A percentile compares a stretch with the other conserved stretches of the same genome.
These are phyloP conservation scores for Drosophila meridiana DNA, from an alignment of 2,888 invertebrate species.

Conservation along the genomic window DNA sequence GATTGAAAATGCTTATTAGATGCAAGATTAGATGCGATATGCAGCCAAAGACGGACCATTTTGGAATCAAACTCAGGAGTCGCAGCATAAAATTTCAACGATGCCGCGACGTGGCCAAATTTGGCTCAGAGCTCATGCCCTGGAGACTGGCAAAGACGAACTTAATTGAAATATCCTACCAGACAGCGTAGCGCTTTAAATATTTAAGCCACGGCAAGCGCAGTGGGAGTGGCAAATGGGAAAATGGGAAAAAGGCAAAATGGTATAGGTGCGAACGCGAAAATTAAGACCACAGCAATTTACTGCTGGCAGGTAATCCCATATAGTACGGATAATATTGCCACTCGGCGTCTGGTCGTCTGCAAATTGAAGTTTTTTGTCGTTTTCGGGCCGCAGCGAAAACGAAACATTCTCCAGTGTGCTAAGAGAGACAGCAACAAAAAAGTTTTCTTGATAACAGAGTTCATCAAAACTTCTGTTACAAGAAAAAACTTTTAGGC, in stretches of 20 bases:
- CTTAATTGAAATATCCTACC: slow-evolving; percentile 74
- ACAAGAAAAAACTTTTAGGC: slow-evolving; percentile 78
- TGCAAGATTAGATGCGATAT: slow-evolving; percentile 84
- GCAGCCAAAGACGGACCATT: slow-evolving; percentile 52
- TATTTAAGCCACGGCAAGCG: slow-evolving; percentile 18
- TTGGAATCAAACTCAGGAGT: slow-evolving; percentile 62
- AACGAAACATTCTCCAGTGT: slow-evolving; percentile 8
- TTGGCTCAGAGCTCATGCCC: slow-evolving; percentile 47
- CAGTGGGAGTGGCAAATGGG: neutral
- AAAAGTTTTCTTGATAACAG: slow-evolving; percentile 66
- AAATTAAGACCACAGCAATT: slow-evolving; percentile 67
- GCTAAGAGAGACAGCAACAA: slow-evolving; percentile 23
- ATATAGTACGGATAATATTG: slow-evolving; percentile 68
- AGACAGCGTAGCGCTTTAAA: slow-evolving; percentile 61
- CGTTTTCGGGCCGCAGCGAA: slow-evolving; percentile 16
- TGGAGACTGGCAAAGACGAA: slow-evolving; percentile 30
- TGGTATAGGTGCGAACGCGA: slow-evolving; percentile 59
- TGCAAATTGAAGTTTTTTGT: slow-evolving; percentile 66
- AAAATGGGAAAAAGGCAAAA: neutral
- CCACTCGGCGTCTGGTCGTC: slow-evolving; percentile 51
- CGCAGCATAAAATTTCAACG: slow-evolving; percentile 74
- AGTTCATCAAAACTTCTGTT: slow-evolving; percentile 73
- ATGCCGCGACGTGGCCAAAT: slow-evolving; percentile 80
- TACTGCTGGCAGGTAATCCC: slow-evolving; percentile 74
- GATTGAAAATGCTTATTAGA: slow-evolving; percentile 85